Percentiles rank a stretch among this genome's conserved stretches.
phyloP scores from a whole-genome alignment of 2,797 vertebrate species.

The Mallotus villosus region DNA sequence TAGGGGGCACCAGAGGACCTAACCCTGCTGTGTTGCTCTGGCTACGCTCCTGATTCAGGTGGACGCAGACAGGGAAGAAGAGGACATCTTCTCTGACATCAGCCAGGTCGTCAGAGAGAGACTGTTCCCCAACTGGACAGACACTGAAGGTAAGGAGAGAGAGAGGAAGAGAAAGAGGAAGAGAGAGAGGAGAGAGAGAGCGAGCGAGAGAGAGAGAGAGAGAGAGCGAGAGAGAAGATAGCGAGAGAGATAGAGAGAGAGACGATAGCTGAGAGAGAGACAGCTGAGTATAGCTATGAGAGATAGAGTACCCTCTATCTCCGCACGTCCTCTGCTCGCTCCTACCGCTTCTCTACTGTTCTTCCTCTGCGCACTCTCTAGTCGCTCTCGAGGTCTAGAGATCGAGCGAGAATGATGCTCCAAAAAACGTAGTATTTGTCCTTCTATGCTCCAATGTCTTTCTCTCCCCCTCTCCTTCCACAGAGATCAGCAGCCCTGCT shows the following conservation, averaged over 20 bases:
- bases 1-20: background rate
- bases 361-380: no score
- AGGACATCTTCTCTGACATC: constrained; percentile 68
- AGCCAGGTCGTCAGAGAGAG: constrained; percentile 54
- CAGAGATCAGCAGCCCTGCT: constrained; percentile 18
- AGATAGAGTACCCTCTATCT: no score
- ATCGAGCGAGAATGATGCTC: constrained; percentile 4
- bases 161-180: constrained; percentile 17
- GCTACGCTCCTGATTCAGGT: constrained; percentile 46
- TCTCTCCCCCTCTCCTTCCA: constrained; percentile 11
- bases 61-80: constrained; percentile 68
- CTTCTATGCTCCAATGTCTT: constrained; percentile 3
- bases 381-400: no score
- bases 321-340: no score
- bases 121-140: constrained; percentile 47
- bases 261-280: no score
- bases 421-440: constrained; percentile 30
- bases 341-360: no score
- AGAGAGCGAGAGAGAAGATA: no score
- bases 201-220: no score
- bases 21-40: background rate
- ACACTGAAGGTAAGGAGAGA: constrained; percentile 14
- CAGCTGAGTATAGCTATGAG: no score
- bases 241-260: no score
- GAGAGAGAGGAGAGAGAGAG: constrained; percentile 11